Percentiles rank a stretch among this genome's conserved stretches.
phyloP scores from a whole-genome alignment of 2,113 vertebrate genomes.

The Lagopus leucura region DNA sequence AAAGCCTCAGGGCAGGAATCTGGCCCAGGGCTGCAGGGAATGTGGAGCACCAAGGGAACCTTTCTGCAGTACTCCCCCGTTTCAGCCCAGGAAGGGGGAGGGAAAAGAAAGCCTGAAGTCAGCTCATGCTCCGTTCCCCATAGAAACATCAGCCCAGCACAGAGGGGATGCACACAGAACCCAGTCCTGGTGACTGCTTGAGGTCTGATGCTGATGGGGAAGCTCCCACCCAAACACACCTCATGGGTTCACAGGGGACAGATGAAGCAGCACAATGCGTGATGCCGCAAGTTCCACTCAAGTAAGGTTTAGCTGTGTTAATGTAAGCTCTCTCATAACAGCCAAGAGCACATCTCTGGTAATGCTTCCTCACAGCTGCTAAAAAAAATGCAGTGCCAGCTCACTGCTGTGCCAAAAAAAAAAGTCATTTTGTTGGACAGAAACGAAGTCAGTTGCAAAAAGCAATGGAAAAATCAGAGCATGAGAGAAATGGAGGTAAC shows the following conservation, averaged over 20 bases:
- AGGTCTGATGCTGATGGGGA: neutral
- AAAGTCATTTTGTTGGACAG: constrained; percentile 9
- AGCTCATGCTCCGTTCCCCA: neutral
- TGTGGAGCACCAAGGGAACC: neutral
- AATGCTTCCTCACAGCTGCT: constrained; percentile 40
- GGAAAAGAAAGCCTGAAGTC: neutral
- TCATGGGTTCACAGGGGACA: neutral
- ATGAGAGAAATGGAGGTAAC: constrained; percentile 52
- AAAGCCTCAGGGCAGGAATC: neutral
- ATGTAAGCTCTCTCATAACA: constrained; percentile 10
- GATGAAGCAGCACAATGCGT: neutral
- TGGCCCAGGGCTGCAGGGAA: constrained; percentile 39
- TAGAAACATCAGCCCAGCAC: neutral
- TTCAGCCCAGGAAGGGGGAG: neutral
- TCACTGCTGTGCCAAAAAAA: constrained; percentile 33
- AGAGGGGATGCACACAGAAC: neutral
- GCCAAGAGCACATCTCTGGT: constrained; percentile 18
- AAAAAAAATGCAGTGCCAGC: constrained; percentile 54
- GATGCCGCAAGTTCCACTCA: neutral
- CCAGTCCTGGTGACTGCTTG: too few relatives aligned
- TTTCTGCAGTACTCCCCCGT: neutral
- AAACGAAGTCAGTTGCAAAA: constrained; percentile 7
- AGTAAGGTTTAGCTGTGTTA: neutral
- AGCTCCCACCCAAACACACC: neutral
- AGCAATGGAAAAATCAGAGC: constrained; percentile 45